Base-by-base conservation (phyloP, 2,888 invertebrate genomes). In the Glaucopsyche alexis region DNA sequence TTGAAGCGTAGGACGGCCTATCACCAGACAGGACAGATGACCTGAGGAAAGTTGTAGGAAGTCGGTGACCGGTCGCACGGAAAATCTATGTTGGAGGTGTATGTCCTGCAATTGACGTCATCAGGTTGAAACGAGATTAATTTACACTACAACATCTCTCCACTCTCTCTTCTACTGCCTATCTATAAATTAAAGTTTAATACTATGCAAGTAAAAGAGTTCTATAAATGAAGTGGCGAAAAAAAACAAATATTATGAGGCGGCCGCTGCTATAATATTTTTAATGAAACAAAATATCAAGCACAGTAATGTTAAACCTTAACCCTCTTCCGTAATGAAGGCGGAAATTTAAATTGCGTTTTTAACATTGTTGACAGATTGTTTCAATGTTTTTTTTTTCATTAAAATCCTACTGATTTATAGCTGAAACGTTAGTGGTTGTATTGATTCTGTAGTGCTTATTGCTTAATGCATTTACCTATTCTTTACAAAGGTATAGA, bases 251-350 rank as follows among this genome's bases (percentile, higher is more conserved):
- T 60, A 29, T 29, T 60, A 4, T 29, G 11, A 38, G 29, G 6
- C 60, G 29, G 29, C 60, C 13, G 29, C 29, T 60, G 29, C 29
- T 60, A 60, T 29, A 38, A 60, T 60, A 60, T 60, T 60, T 60
- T 60, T 14, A 38, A 60, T 14, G 60, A 38, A 29, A 38, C 29
- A 60, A 60, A 60, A 60, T 29, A 38, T 60, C 60, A 38, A 60
- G 60, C 60, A 38, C 29, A 60, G 60, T 60, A 60, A 60, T 38
- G 60, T 60, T 60, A 13, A 55, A 60, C 29, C 55, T 60, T 60
- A 60, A 60, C 60, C 60, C 60, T 60, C 60, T 60, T 60, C 13
- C 60, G 14, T 60, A 60, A 60, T 60, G 60, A 60, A 60, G 60
- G 29, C 60, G 60, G 60, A 60, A 60, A 60, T 60, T 29, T 60